Conservation (phyloP, 2,888 invertebrate genomes). For the Apocheima hispidaria region DNA sequence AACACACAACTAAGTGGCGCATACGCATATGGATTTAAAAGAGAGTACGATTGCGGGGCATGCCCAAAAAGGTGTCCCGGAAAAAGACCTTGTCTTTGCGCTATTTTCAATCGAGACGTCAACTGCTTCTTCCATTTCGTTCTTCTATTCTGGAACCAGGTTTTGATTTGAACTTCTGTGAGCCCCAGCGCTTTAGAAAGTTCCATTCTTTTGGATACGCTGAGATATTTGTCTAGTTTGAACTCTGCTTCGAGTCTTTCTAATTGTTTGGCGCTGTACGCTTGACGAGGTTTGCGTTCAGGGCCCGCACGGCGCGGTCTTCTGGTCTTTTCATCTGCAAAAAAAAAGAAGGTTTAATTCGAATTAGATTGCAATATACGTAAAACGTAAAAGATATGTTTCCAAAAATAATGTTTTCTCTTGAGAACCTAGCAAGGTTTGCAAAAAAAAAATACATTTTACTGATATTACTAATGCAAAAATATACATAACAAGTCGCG, state of each 20-base stretch:
- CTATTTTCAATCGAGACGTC: constrained; percentile 95
- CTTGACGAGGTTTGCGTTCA: constrained; percentile 97
- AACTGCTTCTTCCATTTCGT: constrained; percentile 99
- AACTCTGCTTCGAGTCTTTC: constrained; percentile 97
- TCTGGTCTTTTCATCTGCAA: constrained; percentile 92
- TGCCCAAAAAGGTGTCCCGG: constrained; percentile 89
- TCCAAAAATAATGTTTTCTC: no score
- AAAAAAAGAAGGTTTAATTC: not conserved
- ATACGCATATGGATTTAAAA: constrained; percentile 88
- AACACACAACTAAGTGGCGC: constrained; percentile 87
- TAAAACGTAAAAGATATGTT: no score
- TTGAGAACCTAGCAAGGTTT: no score
- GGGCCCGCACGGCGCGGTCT: constrained; percentile 94
- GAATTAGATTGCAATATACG: no score
- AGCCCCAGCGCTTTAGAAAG: constrained; percentile 94
- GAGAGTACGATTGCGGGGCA: constrained; percentile 86
- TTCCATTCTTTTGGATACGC: constrained; percentile 97
- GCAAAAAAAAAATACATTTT: no score
- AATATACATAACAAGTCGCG: no score
- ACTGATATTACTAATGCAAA: no score
- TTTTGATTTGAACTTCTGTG: constrained; percentile 98
- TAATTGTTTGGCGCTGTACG: constrained; percentile 97
- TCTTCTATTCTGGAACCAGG: constrained; percentile 98
- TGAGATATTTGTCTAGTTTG: constrained; percentile 97
- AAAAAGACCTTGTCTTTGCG: constrained; percentile 93